Evolutionary conservation across 2,888 invertebrate genomes (phyloP).

Genomic region (Cyrtodaria siliqua): DNA sequence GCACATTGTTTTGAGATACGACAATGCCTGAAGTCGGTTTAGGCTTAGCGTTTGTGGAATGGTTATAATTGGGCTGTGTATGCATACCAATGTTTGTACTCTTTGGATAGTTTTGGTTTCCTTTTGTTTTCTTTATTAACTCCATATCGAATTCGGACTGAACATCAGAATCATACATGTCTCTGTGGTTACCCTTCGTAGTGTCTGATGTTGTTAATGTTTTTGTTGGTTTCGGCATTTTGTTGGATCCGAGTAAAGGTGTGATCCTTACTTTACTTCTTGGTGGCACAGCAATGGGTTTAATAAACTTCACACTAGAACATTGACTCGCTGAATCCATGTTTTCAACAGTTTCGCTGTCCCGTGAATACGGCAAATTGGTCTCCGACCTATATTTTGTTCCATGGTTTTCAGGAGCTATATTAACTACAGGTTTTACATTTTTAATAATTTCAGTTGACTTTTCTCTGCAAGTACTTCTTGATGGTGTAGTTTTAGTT

Average conservation of each 20-base stretch:
- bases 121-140: slow-evolving; percentile 40
- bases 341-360: too few relatives aligned
- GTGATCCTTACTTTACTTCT: slow-evolving; percentile 54
- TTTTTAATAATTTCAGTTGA: too few relatives aligned
- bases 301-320: slow-evolving; percentile 34
- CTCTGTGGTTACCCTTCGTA: background rate
- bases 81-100: background rate
- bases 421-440: too few relatives aligned
- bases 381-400: too few relatives aligned
- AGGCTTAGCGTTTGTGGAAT: background rate
- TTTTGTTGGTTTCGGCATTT: slow-evolving; percentile 1
- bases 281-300: slow-evolving; percentile 51
- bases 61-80: background rate
- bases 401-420: too few relatives aligned
- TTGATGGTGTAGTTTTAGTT: too few relatives aligned
- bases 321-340: too few relatives aligned
- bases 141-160: slow-evolving; percentile 70
- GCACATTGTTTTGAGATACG: slow-evolving; percentile 52
- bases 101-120: too few relatives aligned
- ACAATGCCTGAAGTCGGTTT: slow-evolving; percentile 1
- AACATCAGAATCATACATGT: slow-evolving; percentile 28
- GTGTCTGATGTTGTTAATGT: background rate
- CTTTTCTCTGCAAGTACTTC: too few relatives aligned
- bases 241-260: slow-evolving; percentile 41
- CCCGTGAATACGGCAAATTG: too few relatives aligned